These are phyloP conservation scores for Agapornis roseicollis DNA, from an alignment of 2,113 vertebrate genomes.

Conservation along the genomic window DNA sequence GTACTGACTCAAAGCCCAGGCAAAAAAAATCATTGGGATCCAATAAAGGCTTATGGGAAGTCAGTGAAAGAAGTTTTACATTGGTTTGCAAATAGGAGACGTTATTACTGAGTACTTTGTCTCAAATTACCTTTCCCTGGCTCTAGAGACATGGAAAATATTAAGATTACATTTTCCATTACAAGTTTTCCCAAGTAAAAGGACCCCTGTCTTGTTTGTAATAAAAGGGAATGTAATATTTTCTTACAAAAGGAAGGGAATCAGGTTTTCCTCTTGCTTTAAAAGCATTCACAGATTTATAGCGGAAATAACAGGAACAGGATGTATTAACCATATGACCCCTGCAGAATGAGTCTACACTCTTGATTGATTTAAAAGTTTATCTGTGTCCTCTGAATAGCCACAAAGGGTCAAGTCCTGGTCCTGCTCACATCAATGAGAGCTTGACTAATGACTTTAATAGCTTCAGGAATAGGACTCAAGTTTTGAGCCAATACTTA, in stretches of 20 bases:
- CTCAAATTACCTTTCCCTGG: not conserved
- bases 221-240: not conserved
- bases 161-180: not conserved
- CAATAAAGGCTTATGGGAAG: not conserved
- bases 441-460: constrained; percentile 30
- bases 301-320: constrained; percentile 72
- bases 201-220: not conserved
- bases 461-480: constrained; percentile 27
- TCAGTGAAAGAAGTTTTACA: not conserved
- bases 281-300: constrained; percentile 70
- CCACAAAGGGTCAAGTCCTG: constrained; percentile 61
- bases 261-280: constrained; percentile 33
- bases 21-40: not conserved
- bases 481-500: constrained; percentile 70
- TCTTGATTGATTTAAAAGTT: constrained; percentile 74
- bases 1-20: not conserved
- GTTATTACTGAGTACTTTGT: not conserved
- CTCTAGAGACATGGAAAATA: not conserved
- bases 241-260: constrained; percentile 45
- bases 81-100: not conserved
- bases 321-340: constrained; percentile 65
- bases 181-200: not conserved
- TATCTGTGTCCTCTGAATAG: constrained; percentile 73
- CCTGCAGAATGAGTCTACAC: constrained; percentile 66
- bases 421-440: constrained; percentile 35